Conservation (phyloP, 2,888 invertebrate species). For the Sarcophaga carnaria region DNA sequence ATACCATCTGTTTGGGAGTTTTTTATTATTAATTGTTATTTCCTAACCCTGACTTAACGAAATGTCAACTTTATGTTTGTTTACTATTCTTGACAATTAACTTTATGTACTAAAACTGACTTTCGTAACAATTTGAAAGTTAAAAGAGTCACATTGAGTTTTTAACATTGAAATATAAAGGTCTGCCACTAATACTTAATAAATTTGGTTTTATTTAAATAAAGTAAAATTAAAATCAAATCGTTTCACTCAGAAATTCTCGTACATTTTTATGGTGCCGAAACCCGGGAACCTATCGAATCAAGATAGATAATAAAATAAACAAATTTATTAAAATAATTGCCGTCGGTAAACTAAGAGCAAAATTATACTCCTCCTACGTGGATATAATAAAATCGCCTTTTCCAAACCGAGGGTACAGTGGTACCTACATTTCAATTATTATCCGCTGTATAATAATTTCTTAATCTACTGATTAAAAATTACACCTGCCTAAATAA, state of each 20-base stretch:
- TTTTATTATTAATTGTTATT: too few relatives aligned
- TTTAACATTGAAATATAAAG: too few relatives aligned
- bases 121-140: too few relatives aligned
- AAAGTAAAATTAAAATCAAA: not conserved
- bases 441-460: constrained; percentile 1
- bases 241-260: constrained; percentile 33
- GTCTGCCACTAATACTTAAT: too few relatives aligned
- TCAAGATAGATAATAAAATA: constrained; percentile 29
- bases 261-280: constrained; percentile 32
- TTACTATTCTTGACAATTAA: too few relatives aligned
- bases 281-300: constrained; percentile 34
- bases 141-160: too few relatives aligned
- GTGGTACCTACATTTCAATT: not conserved
- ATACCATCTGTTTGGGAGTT: constrained; percentile 27
- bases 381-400: constrained; percentile 11
- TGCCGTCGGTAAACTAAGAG: too few relatives aligned
- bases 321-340: not conserved
- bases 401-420: not conserved
- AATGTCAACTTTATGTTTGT: not conserved
- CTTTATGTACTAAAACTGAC: too few relatives aligned
- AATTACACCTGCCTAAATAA: not conserved
- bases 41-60: not conserved
- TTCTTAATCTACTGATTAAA: constrained; percentile 12
- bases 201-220: too few relatives aligned
- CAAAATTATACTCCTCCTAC: constrained; percentile 25